Conservation (phyloP, 2,888 invertebrate genomes). For the Punctoribates punctum region DNA sequence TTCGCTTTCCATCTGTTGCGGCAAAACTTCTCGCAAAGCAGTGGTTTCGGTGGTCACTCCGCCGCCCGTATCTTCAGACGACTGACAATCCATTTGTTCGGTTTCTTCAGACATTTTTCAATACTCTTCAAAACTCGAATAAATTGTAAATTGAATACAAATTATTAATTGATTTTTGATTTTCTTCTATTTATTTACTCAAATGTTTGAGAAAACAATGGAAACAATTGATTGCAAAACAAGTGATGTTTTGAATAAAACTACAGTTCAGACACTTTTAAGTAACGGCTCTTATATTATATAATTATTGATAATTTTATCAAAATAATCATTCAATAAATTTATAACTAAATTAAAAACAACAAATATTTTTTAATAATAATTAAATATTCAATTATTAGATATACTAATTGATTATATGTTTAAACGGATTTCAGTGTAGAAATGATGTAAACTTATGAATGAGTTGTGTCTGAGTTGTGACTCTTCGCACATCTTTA, state of each 20-base stretch:
- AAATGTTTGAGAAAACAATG: not conserved
- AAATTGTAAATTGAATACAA: not conserved
- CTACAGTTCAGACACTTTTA: too few relatives aligned
- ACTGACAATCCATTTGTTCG: slow-evolving; percentile 16
- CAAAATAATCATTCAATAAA: too few relatives aligned
- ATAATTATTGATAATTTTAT: too few relatives aligned
- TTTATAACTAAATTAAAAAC: too few relatives aligned
- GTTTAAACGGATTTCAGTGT: too few relatives aligned
- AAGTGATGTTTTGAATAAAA: not conserved
- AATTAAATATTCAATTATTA: too few relatives aligned
- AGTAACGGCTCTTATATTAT: too few relatives aligned
- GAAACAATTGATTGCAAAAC: not conserved
- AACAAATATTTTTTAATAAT: too few relatives aligned
- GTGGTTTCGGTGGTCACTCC: not conserved
- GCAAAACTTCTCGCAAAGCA: not conserved
- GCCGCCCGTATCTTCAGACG: not conserved
- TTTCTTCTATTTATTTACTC: not conserved
- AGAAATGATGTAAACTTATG: too few relatives aligned
- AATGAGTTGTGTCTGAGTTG: too few relatives aligned
- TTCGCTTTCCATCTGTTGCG: slow-evolving; percentile 20
- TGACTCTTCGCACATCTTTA: too few relatives aligned
- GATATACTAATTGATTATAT: too few relatives aligned
- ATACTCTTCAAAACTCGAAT: not conserved
- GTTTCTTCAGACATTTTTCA: not conserved
- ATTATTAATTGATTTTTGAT: not conserved